Percentiles rank a stretch among this genome's conserved stretches.
Conservation (phyloP, 2,113 vertebrate species). For the Gymnarchus niloticus region DNA sequence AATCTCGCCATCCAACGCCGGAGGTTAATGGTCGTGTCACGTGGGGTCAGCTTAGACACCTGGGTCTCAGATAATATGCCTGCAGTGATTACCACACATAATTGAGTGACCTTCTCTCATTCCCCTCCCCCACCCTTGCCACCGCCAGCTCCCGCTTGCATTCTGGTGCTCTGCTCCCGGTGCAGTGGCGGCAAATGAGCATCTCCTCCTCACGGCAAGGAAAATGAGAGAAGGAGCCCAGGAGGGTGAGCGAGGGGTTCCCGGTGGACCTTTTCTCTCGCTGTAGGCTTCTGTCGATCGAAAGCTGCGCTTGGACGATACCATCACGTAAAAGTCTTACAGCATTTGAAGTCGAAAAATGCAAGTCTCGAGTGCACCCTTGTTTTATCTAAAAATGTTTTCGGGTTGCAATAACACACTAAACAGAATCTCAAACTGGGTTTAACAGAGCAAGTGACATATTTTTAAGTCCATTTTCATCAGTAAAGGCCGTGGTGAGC, state of each 20-base stretch:
- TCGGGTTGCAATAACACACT: not conserved
- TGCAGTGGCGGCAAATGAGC: conserved; percentile 89
- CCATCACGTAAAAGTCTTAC: not conserved
- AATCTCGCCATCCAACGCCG: conserved; percentile 60
- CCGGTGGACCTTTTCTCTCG: conserved; percentile 56
- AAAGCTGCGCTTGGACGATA: conserved; percentile 21
- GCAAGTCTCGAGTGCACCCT: not conserved
- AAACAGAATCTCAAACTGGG: not conserved
- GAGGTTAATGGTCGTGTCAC: conserved; percentile 85
- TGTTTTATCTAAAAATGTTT: not conserved
- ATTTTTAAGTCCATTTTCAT: not conserved
- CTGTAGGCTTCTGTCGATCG: conserved; percentile 53
- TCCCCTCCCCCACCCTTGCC: conserved; percentile 82
- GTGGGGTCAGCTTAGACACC: conserved; percentile 83
- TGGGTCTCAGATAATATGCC: conserved; percentile 90
- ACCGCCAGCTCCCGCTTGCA: conserved; percentile 52
- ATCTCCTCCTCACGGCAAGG: conserved; percentile 55
- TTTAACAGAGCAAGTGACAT: not conserved
- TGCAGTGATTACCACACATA: conserved; percentile 90
- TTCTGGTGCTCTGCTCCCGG: conserved; percentile 76
- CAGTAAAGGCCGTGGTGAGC: not conserved
- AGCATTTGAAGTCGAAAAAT: not conserved
- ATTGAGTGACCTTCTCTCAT: conserved; percentile 92
- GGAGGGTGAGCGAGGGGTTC: conserved; percentile 12
- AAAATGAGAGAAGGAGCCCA: conserved; percentile 35